Conservation (phyloP, 1,140 invertebrate genomes). For the Rhyzopertha dominica region DNA sequence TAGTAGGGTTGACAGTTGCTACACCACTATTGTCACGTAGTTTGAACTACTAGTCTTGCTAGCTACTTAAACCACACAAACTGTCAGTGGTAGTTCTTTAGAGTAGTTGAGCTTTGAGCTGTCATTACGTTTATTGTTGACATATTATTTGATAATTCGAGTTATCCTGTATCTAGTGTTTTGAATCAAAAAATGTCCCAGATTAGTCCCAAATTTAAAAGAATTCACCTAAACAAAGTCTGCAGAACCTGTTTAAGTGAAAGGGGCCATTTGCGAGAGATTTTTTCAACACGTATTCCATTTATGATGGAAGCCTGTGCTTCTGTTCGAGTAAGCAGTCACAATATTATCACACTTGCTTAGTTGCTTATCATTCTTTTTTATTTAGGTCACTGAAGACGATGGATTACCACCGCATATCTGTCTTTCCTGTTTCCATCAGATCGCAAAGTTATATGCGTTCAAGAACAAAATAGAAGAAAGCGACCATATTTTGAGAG, state of each 20-base stretch:
- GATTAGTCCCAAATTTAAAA: constrained; percentile 14
- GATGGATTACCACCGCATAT: constrained; percentile 29
- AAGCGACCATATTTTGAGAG: constrained; percentile 21
- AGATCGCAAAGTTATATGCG: constrained; percentile 29
- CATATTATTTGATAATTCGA: no score
- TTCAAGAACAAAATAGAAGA: constrained; percentile 33
- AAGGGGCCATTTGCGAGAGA: constrained; percentile 24
- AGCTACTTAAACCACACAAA: no score
- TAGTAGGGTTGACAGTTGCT: no score
- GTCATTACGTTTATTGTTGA: no score
- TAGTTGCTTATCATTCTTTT: constrained; percentile 9
- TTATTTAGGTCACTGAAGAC: constrained; percentile 24
- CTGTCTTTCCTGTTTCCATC: constrained; percentile 29
- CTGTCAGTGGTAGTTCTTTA: no score
- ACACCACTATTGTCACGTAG: no score
- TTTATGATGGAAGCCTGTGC: constrained; percentile 31
- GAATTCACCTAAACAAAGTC: constrained; percentile 25
- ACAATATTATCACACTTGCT: constrained; percentile 3
- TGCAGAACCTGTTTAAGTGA: constrained; percentile 30
- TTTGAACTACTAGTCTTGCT: no score
- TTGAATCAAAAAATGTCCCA: constrained; percentile 19
- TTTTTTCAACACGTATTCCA: constrained; percentile 25
- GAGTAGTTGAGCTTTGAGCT: no score
- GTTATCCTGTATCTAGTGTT: no score
- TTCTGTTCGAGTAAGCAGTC: constrained; percentile 24